Evolutionary conservation across 2,888 invertebrate genomes (phyloP).

Genomic region (Drosophila sordidula): DNA sequence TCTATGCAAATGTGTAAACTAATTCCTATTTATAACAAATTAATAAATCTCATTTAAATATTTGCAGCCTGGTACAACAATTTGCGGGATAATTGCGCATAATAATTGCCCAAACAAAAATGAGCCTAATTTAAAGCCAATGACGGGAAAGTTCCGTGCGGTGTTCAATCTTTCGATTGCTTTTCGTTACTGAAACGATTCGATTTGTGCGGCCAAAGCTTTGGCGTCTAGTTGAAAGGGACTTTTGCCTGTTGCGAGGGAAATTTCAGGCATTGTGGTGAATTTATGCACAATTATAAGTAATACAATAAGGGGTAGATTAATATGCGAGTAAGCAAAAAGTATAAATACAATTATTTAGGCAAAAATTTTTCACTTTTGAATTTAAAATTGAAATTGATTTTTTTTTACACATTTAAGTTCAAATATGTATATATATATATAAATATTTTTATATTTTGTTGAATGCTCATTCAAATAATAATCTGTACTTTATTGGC

Average conservation of each 20-base stretch:
- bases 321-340: not conserved
- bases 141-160: not conserved
- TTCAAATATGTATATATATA: too few species aligned
- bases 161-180: conserved; percentile 9
- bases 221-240: conserved; percentile 43
- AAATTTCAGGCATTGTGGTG: conserved; percentile 51
- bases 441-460: too few species aligned
- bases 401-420: too few species aligned
- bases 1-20: not conserved
- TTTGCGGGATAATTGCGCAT: conserved; percentile 3
- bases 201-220: not conserved
- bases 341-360: not conserved
- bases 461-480: too few species aligned
- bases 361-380: too few species aligned
- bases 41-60: not conserved
- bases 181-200: conserved; percentile 14
- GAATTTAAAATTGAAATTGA: too few species aligned
- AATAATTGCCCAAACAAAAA: not conserved
- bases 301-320: not conserved
- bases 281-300: conserved; percentile 6
- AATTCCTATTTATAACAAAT: conserved; percentile 10
- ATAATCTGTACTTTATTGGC: too few species aligned
- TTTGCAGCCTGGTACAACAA: conserved; percentile 1
- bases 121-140: conserved; percentile 5
- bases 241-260: conserved; percentile 34